Evolutionary conservation across 2,113 vertebrate genomes (phyloP).

Genomic region (Bagarius yarrelli): DNA sequence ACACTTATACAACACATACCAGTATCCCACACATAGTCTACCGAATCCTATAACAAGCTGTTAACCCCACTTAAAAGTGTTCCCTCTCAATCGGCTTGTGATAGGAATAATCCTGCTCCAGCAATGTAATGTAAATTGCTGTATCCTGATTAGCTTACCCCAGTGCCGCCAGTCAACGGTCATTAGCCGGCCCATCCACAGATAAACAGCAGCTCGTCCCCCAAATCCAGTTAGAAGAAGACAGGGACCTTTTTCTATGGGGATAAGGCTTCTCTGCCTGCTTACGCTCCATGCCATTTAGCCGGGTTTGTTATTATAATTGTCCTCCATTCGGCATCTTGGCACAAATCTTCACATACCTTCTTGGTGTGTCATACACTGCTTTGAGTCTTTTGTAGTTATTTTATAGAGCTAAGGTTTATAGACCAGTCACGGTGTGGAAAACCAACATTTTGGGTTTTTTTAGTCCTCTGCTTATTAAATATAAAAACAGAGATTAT

Average conservation of each 20-base stretch:
- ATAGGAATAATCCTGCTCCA: constrained; percentile 57
- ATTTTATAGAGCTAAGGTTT: neutral
- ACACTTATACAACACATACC: constrained; percentile 21
- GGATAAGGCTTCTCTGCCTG: constrained; percentile 39
- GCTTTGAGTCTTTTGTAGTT: neutral
- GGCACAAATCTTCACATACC: constrained; percentile 24
- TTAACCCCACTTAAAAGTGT: constrained; percentile 63
- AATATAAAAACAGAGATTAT: neutral
- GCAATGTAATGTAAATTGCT: constrained; percentile 60
- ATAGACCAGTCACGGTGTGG: neutral
- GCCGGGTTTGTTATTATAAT: constrained; percentile 38
- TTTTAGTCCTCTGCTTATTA: neutral
- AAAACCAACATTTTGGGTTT: neutral
- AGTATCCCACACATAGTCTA: constrained; percentile 49
- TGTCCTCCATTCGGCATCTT: constrained; percentile 41
- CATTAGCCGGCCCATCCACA: constrained; percentile 53
- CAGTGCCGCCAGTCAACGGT: constrained; percentile 47
- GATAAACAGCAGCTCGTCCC: constrained; percentile 53
- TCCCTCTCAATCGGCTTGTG: constrained; percentile 59
- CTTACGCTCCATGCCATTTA: constrained; percentile 16
- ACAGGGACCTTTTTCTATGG: constrained; percentile 37
- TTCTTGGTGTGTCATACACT: neutral
- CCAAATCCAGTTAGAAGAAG: constrained; percentile 60
- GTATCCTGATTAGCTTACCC: constrained; percentile 62
- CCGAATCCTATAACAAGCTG: constrained; percentile 59